Evolutionary conservation across 2,113 vertebrate species (phyloP).

Genomic region (Cochlearius cochlearius): DNA sequence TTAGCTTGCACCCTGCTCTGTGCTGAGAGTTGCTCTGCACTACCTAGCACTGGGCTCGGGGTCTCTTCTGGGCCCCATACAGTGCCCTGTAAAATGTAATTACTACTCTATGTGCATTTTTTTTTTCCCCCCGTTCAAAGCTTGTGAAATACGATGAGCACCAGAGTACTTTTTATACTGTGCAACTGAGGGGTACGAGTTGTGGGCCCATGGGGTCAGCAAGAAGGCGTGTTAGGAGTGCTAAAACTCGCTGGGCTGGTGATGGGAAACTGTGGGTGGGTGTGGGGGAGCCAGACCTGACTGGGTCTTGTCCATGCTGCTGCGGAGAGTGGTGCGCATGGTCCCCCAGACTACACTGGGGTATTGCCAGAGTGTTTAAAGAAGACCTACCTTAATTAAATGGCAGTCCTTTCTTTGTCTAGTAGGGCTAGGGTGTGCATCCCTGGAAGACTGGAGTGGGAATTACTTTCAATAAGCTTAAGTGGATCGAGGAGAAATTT

Average conservation of each 20-base stretch:
- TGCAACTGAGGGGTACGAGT: neutral
- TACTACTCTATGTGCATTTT: neutral
- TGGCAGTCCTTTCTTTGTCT: neutral
- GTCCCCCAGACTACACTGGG: neutral
- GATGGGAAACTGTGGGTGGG: neutral
- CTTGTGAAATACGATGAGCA: neutral
- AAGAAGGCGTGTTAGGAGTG: neutral
- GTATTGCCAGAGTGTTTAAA: neutral
- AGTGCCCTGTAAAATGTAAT: neutral
- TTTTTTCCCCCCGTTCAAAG: neutral
- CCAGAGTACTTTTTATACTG: neutral
- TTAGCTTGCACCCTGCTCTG: neutral
- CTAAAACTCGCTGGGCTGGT: neutral
- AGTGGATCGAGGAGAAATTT: neutral
- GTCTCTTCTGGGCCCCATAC: neutral
- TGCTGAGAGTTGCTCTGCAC: neutral
- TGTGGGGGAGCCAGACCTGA: neutral
- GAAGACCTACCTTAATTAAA: neutral
- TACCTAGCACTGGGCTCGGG: neutral
- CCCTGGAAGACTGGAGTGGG: neutral
- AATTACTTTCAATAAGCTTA: neutral
- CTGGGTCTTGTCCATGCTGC: neutral
- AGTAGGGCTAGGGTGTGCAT: neutral
- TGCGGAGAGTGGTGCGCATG: neutral
- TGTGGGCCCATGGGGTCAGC: neutral